phyloP scores from a whole-genome alignment of 2,113 vertebrate genomes.

The Phalacrocorax pelagicus region DNA sequence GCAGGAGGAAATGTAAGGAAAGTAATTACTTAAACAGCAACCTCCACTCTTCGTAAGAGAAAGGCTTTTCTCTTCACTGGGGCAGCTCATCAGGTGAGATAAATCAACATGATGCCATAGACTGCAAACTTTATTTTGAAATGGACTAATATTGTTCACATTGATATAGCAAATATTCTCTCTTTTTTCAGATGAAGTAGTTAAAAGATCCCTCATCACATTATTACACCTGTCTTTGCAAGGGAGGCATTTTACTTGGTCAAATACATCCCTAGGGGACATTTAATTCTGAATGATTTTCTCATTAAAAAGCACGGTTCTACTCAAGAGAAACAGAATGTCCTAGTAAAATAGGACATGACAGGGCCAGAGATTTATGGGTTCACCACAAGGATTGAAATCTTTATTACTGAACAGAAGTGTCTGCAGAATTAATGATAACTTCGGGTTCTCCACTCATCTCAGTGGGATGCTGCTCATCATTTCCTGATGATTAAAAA shows the following conservation, averaged over 20 bases:
- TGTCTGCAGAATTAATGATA: neutral
- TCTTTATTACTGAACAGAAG: neutral
- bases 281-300: conserved; percentile 48
- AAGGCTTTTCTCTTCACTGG: neutral
- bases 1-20: neutral
- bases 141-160: neutral
- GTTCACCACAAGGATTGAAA: neutral
- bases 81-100: neutral
- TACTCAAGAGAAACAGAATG: conserved; percentile 29
- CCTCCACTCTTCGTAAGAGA: neutral
- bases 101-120: neutral
- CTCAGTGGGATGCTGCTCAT: neutral
- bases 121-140: neutral
- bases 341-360: neutral
- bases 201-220: neutral
- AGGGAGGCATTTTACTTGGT: conserved; percentile 33
- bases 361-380: conserved; percentile 17
- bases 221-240: conserved; percentile 30
- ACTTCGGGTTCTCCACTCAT: neutral
- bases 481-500: neutral
- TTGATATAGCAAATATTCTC: neutral
- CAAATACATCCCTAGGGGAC: neutral
- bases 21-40: neutral
- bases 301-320: conserved; percentile 14
- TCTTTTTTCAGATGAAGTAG: neutral